Conservation (phyloP, 1,140 invertebrate genomes). For the Brachionus plicatilis region DNA sequence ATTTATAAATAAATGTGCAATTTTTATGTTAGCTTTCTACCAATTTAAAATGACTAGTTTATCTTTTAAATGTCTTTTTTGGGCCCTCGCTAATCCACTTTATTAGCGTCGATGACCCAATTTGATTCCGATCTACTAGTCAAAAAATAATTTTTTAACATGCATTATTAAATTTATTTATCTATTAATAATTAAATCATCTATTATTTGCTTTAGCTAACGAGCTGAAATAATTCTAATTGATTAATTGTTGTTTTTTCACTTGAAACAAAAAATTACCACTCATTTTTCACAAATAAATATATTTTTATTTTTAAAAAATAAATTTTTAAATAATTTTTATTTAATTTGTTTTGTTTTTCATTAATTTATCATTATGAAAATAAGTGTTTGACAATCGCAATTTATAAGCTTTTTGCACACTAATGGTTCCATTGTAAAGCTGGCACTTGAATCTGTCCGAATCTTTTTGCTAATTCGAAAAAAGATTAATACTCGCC, state of each 20-base stretch:
- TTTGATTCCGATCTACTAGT: neutral
- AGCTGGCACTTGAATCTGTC: no score
- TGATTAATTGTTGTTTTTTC: neutral
- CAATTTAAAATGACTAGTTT: neutral
- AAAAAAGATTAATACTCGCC: neutral
- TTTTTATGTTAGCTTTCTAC: neutral
- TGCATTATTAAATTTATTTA: neutral
- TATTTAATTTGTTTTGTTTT: no score
- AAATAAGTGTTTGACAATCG: no score
- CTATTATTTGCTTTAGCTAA: neutral
- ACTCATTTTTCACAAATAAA: no score
- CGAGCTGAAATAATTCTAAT: neutral
- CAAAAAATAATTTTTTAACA: neutral
- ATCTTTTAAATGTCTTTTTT: neutral
- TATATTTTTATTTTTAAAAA: no score
- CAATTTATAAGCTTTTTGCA: no score
- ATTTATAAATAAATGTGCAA: slow-evolving; percentile 3
- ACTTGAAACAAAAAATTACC: neutral
- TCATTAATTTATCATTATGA: no score
- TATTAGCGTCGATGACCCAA: neutral
- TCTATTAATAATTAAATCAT: neutral
- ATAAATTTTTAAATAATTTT: no score
- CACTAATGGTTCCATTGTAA: no score
- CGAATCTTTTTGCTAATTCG: no score
- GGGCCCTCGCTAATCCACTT: neutral